phyloP scores from a whole-genome alignment of 2,888 invertebrate genomes.

The Archips xylosteana region DNA sequence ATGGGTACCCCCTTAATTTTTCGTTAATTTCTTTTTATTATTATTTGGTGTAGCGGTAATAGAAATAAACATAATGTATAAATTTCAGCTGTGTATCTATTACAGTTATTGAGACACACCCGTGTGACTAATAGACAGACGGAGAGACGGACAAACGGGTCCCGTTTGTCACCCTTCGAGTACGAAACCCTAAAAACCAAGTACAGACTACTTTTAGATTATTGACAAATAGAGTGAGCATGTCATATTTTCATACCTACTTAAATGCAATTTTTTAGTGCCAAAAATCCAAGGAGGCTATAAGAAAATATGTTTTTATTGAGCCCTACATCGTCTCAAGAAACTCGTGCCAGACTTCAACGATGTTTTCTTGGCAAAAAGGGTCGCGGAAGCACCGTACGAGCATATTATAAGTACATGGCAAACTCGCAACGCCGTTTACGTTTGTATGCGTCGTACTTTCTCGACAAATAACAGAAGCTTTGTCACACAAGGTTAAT shows the following conservation, averaged over 20 bases:
- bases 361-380: conserved; percentile 1
- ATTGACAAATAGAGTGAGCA: not conserved
- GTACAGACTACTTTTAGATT: not conserved
- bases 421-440: not conserved
- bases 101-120: too few species aligned
- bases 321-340: not conserved
- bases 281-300: not conserved
- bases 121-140: too few species aligned
- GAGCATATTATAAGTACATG: not conserved
- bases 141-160: too few species aligned
- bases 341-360: conserved; percentile 1
- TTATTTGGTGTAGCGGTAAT: too few species aligned
- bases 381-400: not conserved
- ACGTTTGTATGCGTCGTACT: not conserved
- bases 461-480: not conserved
- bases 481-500: not conserved
- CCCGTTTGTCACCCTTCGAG: too few species aligned
- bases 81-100: too few species aligned
- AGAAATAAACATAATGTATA: too few species aligned
- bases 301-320: not conserved
- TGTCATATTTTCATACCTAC: not conserved
- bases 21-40: too few species aligned
- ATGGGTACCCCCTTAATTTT: too few species aligned
- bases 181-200: too few species aligned
- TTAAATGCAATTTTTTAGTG: not conserved